A percentile compares a stretch with the other conserved stretches of the same genome.
Evolutionary conservation across 2,888 invertebrate genomes (phyloP).

Genomic region (Drosophila mulleri): DNA sequence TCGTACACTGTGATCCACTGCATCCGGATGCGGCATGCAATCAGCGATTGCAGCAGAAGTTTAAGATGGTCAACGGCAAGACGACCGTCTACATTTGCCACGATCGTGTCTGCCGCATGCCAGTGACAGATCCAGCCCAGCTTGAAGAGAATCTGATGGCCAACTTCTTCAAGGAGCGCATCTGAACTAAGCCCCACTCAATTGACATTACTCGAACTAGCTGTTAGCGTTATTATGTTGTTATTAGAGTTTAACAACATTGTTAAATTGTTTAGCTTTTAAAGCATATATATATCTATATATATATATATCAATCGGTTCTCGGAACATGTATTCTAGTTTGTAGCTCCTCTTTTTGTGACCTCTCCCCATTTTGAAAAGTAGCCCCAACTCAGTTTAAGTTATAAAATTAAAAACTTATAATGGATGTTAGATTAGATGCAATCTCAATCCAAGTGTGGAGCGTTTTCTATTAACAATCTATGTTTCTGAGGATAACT

Average conservation of each 20-base stretch:
- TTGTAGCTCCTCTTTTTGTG: slow-evolving; percentile 11
- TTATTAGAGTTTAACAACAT: slow-evolving; percentile 21
- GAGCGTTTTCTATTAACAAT: neutral
- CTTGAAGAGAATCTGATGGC: slow-evolving; percentile 82
- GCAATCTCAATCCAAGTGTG: neutral
- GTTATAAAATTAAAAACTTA: neutral
- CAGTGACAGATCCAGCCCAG: slow-evolving; percentile 82
- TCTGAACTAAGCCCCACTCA: slow-evolving; percentile 27
- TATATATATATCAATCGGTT: slow-evolving; percentile 39
- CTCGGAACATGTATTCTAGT: slow-evolving; percentile 61
- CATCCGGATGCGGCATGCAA: slow-evolving; percentile 74
- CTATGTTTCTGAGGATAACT: slow-evolving; percentile 11
- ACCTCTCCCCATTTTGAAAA: slow-evolving; percentile 1
- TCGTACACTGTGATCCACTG: slow-evolving; percentile 82
- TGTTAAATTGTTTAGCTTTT: slow-evolving; percentile 52
- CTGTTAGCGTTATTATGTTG: slow-evolving; percentile 14
- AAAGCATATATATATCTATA: slow-evolving; percentile 52
- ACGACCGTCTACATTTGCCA: slow-evolving; percentile 85
- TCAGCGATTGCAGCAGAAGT: slow-evolving; percentile 81
- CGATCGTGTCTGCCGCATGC: slow-evolving; percentile 84
- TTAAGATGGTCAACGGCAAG: slow-evolving; percentile 83
- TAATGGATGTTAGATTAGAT: neutral
- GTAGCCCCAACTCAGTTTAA: neutral
- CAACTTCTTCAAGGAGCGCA: slow-evolving; percentile 76
- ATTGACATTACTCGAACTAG: slow-evolving; percentile 55